Evolutionary conservation across 1,140 invertebrate genomes (phyloP).

Genomic region (Neodiprion virginianus): DNA sequence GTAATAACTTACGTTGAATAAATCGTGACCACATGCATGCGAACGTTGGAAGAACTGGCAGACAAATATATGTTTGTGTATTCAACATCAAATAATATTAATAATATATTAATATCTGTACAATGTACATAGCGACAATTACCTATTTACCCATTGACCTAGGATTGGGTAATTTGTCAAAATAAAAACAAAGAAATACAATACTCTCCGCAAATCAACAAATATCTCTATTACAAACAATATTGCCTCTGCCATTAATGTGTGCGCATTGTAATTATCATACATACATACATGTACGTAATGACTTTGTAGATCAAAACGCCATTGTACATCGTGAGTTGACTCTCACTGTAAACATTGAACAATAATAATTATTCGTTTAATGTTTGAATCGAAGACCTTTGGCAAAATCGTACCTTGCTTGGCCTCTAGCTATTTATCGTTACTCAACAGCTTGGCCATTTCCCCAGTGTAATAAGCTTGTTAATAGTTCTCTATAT

Average conservation of each 20-base stretch:
- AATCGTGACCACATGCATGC: too few species aligned
- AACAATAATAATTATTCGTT: too few species aligned
- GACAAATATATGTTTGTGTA: background rate
- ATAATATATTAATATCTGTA: background rate
- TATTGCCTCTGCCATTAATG: background rate
- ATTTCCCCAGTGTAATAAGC: too few species aligned
- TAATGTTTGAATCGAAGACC: too few species aligned
- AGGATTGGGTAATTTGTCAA: background rate
- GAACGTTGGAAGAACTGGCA: too few species aligned
- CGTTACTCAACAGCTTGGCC: too few species aligned
- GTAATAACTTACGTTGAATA: background rate
- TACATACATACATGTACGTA: background rate
- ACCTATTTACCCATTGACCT: too few species aligned
- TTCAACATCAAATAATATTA: background rate
- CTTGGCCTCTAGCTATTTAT: too few species aligned
- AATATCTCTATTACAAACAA: background rate
- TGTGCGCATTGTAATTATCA: background rate
- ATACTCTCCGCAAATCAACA: background rate
- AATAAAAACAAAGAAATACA: background rate
- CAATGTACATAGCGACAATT: background rate
- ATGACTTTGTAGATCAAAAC: background rate
- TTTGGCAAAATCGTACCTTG: too few species aligned
- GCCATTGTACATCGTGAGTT: background rate
- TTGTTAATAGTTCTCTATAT: too few species aligned
- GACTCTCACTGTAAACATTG: background rate